These are phyloP conservation scores for Cephus cinctus DNA, from an alignment of 1,140 invertebrate genomes.

Conservation along the genomic window DNA sequence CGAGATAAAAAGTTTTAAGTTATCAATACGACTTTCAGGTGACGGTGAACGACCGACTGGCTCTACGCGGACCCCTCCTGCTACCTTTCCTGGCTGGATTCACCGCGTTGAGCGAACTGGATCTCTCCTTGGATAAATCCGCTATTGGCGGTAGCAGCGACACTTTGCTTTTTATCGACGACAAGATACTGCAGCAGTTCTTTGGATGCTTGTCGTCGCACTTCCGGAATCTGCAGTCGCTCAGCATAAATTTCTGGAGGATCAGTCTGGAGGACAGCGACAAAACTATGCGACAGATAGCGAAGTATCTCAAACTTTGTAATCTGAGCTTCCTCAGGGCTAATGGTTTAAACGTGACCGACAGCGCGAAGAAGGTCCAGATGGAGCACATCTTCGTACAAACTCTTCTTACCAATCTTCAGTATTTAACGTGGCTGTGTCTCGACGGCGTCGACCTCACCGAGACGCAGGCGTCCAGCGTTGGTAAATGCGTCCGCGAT, in stretches of 20 bases:
- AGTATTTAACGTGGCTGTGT: constrained; percentile 50
- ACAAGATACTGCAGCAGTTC: constrained; percentile 51
- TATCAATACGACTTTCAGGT: too few relatives aligned
- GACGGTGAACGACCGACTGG: constrained; percentile 52
- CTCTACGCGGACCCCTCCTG: constrained; percentile 54
- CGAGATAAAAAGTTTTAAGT: too few relatives aligned
- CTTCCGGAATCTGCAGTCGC: constrained; percentile 46
- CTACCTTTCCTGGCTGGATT: constrained; percentile 56
- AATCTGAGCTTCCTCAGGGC: constrained; percentile 46
- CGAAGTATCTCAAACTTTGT: constrained; percentile 46
- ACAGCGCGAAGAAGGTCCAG: constrained; percentile 40
- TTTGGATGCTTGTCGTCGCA: constrained; percentile 45
- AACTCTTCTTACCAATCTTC: constrained; percentile 46
- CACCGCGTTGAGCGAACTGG: constrained; percentile 55
- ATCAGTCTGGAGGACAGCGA: constrained; percentile 51
- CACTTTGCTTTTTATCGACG: constrained; percentile 50
- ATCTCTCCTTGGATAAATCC: constrained; percentile 52
- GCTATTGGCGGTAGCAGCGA: constrained; percentile 42
- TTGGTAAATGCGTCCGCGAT: constrained; percentile 53
- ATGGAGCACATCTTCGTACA: constrained; percentile 52
- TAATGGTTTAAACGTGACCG: constrained; percentile 45
- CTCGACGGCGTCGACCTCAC: constrained; percentile 48
- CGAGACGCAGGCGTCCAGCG: constrained; percentile 39
- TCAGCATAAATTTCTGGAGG: constrained; percentile 53
- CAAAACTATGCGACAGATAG: constrained; percentile 47